These are phyloP conservation scores for Strigamia maritima DNA, from an alignment of 2,888 invertebrate species.

Conservation along the genomic window DNA sequence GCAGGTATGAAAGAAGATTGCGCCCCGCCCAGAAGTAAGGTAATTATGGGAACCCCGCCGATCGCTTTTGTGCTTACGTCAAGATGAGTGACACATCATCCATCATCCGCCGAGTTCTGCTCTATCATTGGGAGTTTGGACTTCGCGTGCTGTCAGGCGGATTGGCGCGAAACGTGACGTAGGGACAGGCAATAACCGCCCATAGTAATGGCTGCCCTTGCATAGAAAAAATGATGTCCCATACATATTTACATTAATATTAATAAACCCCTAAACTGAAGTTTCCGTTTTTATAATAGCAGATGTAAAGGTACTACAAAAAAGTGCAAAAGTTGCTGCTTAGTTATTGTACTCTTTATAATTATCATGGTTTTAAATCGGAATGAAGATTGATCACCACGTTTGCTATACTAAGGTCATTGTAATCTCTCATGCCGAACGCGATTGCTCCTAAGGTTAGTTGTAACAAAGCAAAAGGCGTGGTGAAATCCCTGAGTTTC, in stretches of 20 bases:
- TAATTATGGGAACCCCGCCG: constrained; percentile 34
- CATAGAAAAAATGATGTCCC: background rate
- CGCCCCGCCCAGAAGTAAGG: constrained; percentile 30
- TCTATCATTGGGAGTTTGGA: constrained; percentile 34
- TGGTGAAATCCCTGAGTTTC: background rate
- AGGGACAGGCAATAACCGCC: constrained; percentile 13
- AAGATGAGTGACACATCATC: constrained; percentile 30
- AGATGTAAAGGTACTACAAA: background rate
- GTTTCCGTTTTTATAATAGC: background rate
- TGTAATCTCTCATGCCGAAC: constrained; percentile 24
- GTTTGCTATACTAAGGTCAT: background rate
- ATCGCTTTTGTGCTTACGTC: constrained; percentile 34
- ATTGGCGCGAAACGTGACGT: constrained; percentile 26
- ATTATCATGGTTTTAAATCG: constrained; percentile 17
- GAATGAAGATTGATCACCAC: constrained; percentile 21
- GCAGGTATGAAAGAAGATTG: constrained; percentile 26
- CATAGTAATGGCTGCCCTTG: constrained; percentile 26
- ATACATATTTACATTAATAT: background rate
- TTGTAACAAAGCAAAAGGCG: constrained; percentile 24
- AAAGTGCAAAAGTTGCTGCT: background rate
- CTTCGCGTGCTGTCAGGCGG: constrained; percentile 20
- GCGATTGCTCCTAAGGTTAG: constrained; percentile 11
- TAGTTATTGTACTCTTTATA: background rate
- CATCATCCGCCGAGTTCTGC: constrained; percentile 31
- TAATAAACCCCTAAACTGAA: background rate